Percentiles rank a stretch among this genome's conserved stretches.
These are phyloP conservation scores for Asbolus verrucosus DNA, from an alignment of 1,140 invertebrate species.

Conservation along the genomic window DNA sequence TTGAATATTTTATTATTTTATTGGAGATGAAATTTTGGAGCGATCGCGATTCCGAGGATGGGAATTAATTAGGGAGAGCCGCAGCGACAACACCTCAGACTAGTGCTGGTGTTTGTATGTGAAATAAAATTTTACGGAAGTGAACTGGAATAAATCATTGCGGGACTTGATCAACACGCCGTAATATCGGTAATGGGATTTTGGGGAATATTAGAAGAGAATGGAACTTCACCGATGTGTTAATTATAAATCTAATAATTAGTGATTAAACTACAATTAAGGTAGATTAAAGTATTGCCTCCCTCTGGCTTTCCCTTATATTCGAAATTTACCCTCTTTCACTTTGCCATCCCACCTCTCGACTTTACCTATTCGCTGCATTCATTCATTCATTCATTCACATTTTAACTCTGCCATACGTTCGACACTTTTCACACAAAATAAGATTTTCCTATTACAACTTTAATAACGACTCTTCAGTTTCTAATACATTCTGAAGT, in stretches of 20 bases:
- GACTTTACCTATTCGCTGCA: background rate
- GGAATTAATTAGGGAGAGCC: slow-evolving; percentile 13
- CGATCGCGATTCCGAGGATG: background rate
- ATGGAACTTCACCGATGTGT: slow-evolving; percentile 48
- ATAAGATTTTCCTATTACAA: too few species aligned
- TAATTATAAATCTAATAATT: slow-evolving; percentile 56
- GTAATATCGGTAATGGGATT: slow-evolving; percentile 42
- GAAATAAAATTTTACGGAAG: slow-evolving; percentile 16
- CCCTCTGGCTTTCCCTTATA: slow-evolving; percentile 49
- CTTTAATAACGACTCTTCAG: too few species aligned
- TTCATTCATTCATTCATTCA: background rate
- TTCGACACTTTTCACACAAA: too few species aligned
- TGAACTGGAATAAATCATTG: slow-evolving; percentile 15
- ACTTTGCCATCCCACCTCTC: background rate
- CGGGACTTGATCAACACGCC: slow-evolving; percentile 4
- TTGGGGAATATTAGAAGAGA: slow-evolving; percentile 39
- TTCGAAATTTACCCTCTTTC: slow-evolving; percentile 48
- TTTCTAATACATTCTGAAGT: too few species aligned
- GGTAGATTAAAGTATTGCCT: slow-evolving; percentile 54
- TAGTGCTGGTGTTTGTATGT: background rate
- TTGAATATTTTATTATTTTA: slow-evolving; percentile 52
- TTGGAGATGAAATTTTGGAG: slow-evolving; percentile 31
- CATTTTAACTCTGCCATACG: too few species aligned
- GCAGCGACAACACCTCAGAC: slow-evolving; percentile 9
- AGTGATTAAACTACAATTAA: slow-evolving; percentile 54